Percentiles rank a stretch among this genome's conserved stretches.
Evolutionary conservation across 2,113 vertebrate genomes (phyloP).

Genomic region (Chrysemys picta): DNA sequence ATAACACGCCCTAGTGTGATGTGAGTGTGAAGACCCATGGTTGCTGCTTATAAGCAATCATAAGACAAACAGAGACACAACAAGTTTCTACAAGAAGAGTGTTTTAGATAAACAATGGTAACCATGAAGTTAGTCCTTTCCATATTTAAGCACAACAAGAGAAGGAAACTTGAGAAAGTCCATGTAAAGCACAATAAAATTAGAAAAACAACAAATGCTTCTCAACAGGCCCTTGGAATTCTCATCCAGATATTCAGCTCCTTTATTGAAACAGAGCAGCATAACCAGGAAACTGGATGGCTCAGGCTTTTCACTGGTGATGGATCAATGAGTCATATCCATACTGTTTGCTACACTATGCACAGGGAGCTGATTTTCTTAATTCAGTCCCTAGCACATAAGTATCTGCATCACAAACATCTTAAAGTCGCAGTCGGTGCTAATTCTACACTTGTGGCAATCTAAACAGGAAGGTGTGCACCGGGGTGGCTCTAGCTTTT

Average conservation of each 20-base stretch:
- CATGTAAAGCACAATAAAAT: not conserved
- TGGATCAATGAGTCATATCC: not conserved
- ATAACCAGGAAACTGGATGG: not conserved
- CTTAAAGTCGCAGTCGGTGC: not conserved
- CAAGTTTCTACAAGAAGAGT: not conserved
- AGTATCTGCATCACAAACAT: not conserved
- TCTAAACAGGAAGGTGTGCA: not conserved
- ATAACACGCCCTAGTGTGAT: fast-evolving
- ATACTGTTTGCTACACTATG: not conserved
- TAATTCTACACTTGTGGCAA: fast-evolving
- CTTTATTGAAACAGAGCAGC: not conserved
- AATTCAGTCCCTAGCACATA: not conserved
- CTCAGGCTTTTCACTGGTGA: not conserved
- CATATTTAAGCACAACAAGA: not conserved
- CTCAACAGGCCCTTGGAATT: not conserved
- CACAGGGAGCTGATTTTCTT: not conserved
- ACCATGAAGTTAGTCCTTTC: not conserved
- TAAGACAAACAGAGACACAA: not conserved
- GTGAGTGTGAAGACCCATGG: not conserved
- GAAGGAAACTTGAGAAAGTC: not conserved
- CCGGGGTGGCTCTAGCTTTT: too few species aligned
- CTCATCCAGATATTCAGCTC: not conserved
- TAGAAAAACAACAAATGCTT: not conserved
- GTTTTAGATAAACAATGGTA: not conserved
- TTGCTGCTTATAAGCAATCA: not conserved